Evolutionary conservation across 1,140 invertebrate species (phyloP).

Genomic region (Subanguina moxae): DNA sequence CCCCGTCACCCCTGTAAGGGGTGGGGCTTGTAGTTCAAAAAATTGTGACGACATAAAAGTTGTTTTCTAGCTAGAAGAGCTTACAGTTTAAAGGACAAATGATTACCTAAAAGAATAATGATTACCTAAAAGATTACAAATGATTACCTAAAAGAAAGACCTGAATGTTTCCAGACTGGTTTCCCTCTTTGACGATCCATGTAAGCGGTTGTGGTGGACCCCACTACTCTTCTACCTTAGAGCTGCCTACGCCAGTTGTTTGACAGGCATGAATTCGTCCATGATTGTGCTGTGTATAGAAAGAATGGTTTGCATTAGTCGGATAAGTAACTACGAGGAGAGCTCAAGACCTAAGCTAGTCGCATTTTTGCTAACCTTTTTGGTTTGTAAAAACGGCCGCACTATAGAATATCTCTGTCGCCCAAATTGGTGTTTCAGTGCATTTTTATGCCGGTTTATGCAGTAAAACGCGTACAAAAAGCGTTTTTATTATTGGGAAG

Average conservation of each 20-base stretch:
- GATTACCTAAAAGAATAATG: too few species aligned
- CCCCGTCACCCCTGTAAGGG: too few species aligned
- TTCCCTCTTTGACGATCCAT: background rate
- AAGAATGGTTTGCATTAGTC: background rate
- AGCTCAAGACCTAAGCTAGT: background rate
- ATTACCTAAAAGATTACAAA: too few species aligned
- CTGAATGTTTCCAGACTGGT: background rate
- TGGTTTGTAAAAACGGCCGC: background rate
- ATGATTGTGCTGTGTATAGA: constrained; percentile 3
- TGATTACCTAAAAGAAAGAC: too few species aligned
- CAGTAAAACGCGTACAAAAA: background rate
- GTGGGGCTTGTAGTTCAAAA: too few species aligned
- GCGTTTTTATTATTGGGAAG: too few species aligned
- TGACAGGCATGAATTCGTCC: background rate
- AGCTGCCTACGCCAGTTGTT: background rate
- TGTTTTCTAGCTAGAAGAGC: too few species aligned
- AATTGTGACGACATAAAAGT: too few species aligned
- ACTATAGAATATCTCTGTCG: background rate
- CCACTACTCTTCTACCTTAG: background rate
- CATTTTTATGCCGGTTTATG: background rate
- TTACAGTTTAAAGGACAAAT: too few species aligned
- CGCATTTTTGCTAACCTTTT: background rate
- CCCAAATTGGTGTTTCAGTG: too few species aligned
- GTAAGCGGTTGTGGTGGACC: background rate
- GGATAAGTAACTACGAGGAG: background rate